Conservation (phyloP, 2,888 invertebrate species). For the Troglohyphantes excavatus region DNA sequence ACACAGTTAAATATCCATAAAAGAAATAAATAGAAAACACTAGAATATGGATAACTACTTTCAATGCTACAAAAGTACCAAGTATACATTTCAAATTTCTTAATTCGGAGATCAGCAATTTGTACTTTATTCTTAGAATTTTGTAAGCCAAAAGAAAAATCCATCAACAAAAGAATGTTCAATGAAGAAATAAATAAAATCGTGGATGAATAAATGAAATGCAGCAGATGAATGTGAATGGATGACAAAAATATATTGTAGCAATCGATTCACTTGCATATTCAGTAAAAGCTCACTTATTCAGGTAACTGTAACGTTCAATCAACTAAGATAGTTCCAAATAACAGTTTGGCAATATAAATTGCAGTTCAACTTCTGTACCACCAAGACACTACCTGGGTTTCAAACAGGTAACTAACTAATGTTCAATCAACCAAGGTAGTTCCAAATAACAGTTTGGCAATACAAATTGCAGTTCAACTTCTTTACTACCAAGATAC, state of each 20-base stretch:
- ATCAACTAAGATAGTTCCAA: neutral
- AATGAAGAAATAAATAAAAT: conserved; percentile 1
- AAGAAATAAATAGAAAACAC: neutral
- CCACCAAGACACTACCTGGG: too few relatives aligned
- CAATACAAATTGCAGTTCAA: neutral
- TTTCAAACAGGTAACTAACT: too few relatives aligned
- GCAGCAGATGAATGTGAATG: neutral
- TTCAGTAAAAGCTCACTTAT: neutral
- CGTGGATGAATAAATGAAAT: neutral
- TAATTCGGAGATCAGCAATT: neutral
- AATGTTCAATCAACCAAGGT: neutral
- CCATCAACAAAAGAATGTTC: neutral
- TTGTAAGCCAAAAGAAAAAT: neutral
- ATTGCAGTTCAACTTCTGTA: too few relatives aligned
- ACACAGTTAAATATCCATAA: neutral
- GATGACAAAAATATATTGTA: neutral
- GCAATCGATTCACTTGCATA: neutral
- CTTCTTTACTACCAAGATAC: too few relatives aligned
- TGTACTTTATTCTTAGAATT: neutral
- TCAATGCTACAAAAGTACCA: neutral
- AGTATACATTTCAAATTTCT: neutral
- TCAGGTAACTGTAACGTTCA: neutral
- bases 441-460: neutral
- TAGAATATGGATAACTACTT: neutral
- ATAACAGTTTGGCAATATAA: neutral